Conservation (phyloP, 1,140 invertebrate species). For the Drosophila parabipectinata region DNA sequence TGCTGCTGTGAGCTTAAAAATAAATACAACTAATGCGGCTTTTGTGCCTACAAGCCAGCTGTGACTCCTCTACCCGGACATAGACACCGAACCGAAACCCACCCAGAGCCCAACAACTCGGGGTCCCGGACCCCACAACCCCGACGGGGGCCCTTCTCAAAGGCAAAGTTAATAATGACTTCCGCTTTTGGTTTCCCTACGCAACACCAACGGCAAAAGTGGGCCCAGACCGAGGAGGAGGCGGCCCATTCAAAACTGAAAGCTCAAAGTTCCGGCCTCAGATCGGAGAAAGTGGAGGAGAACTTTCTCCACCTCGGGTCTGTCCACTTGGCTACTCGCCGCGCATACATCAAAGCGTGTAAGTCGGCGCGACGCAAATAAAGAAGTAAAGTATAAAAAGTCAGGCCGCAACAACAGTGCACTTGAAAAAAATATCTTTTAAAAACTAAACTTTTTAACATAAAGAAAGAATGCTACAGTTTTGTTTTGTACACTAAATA, state of each 20-base stretch:
- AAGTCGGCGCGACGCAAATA: slow-evolving; percentile 74
- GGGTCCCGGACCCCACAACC: neutral
- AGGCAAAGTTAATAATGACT: slow-evolving; percentile 83
- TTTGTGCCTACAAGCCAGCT: slow-evolving; percentile 82
- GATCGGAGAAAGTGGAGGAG: slow-evolving; percentile 25
- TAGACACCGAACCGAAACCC: slow-evolving; percentile 40
- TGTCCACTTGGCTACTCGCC: slow-evolving; percentile 69
- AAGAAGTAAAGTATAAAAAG: slow-evolving; percentile 78
- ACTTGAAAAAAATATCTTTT: slow-evolving; percentile 5
- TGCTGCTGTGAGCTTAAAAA: slow-evolving; percentile 80
- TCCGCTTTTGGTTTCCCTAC: slow-evolving; percentile 79
- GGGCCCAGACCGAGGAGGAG: slow-evolving; percentile 10
- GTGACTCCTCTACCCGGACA: slow-evolving; percentile 60
- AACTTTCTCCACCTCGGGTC: slow-evolving; percentile 22
- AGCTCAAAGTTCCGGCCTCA: slow-evolving; percentile 26
- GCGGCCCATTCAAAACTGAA: slow-evolving; percentile 59
- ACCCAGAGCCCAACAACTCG: slow-evolving; percentile 12
- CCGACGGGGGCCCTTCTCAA: slow-evolving; percentile 50
- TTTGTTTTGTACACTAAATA: too few relatives aligned
- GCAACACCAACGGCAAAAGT: slow-evolving; percentile 56
- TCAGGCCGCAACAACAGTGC: slow-evolving; percentile 50
- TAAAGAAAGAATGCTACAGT: too few relatives aligned
- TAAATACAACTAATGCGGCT: slow-evolving; percentile 83
- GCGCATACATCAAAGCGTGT: slow-evolving; percentile 79
- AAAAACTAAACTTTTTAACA: too few relatives aligned